A percentile compares a stretch with the other conserved stretches of the same genome.
Evolutionary conservation across 2,797 vertebrate genomes (phyloP).

Genomic region (Sphenodon punctatus): DNA sequence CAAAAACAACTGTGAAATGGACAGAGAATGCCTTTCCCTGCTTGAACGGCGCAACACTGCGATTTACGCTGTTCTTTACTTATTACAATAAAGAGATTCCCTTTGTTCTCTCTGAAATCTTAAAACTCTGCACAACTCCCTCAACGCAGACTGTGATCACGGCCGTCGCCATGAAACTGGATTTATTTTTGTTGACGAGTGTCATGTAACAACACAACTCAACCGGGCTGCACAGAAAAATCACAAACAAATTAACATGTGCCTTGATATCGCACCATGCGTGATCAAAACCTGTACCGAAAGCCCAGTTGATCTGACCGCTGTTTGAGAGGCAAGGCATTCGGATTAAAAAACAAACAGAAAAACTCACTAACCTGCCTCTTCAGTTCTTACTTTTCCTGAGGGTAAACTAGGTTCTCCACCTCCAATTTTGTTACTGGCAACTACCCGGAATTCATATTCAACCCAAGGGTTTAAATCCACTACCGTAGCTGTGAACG

Average conservation of each 20-base stretch:
- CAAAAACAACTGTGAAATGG: not conserved
- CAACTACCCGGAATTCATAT: constrained; percentile 94
- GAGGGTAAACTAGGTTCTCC: constrained; percentile 94
- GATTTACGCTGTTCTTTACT: not conserved
- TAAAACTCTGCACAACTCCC: not conserved
- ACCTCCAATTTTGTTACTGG: constrained; percentile 89
- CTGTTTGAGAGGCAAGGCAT: not conserved
- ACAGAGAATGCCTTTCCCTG: not conserved
- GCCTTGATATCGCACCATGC: not conserved
- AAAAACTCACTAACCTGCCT: constrained; percentile 87
- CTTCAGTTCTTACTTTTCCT: constrained; percentile 93
- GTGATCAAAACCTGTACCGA: not conserved
- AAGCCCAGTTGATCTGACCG: not conserved
- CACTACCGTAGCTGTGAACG: constrained; percentile 88
- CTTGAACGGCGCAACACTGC: not conserved
- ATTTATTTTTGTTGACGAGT: not conserved
- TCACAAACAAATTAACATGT: not conserved
- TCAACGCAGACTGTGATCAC: not conserved
- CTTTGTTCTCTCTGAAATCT: not conserved
- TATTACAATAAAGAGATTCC: not conserved
- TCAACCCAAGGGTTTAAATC: constrained; percentile 96
- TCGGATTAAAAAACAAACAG: constrained; percentile 48
- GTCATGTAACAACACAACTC: not conserved
- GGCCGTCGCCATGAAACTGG: constrained; percentile 1
- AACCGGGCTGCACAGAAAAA: not conserved